Base-by-base conservation (phyloP, 2,113 vertebrate species). In the Calyptomena viridis region DNA sequence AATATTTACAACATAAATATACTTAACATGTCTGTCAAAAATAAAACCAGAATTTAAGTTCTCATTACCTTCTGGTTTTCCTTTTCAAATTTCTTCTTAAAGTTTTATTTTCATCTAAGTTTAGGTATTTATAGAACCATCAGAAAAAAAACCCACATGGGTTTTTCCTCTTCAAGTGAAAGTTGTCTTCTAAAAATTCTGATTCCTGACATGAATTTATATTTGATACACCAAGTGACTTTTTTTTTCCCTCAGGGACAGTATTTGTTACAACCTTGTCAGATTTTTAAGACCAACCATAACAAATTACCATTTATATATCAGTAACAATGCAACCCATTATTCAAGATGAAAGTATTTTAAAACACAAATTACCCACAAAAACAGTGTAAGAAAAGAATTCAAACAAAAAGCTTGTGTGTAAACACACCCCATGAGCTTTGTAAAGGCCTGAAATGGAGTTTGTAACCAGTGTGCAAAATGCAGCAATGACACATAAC, bases 1-100 rank as follows among this genome's bases (percentile, higher is more conserved):
- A 87, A 44, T 63, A 80, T 50, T 73, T 83, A 84, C 79, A 92
- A 81, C 84, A 91, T 69, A 86, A 79, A 91, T 46, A 49, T 22
- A 49, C 22, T 63, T 62, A 42, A 64, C 6, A 42, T 0, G 0
- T 13, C 2, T 66, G 69, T 83, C 40, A 90, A 86, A 85, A 90
- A 68, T 44, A 68, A 63, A 79, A 14, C n/a, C 56, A 66, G 19
- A 55, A 60, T 69, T 67, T 30, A 62, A 90, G 24, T 53, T 52
- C 40, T 56, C 56, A 31, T 44, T 21, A 35, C 33, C 62, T 17
- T 31, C 12, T 55, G 47, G 39, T 59, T 42, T 18, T 39, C 47
- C 39, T 67, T 62, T 20, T 35, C 49, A 79, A 56, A 79, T 18
- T 66, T 19, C n/a, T 25, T 5, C 3, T 52, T 64, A 1, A 74